Percentiles rank a stretch among this genome's conserved stretches.
Conservation (phyloP, 2,888 invertebrate genomes). For the Autographa pulchrina region DNA sequence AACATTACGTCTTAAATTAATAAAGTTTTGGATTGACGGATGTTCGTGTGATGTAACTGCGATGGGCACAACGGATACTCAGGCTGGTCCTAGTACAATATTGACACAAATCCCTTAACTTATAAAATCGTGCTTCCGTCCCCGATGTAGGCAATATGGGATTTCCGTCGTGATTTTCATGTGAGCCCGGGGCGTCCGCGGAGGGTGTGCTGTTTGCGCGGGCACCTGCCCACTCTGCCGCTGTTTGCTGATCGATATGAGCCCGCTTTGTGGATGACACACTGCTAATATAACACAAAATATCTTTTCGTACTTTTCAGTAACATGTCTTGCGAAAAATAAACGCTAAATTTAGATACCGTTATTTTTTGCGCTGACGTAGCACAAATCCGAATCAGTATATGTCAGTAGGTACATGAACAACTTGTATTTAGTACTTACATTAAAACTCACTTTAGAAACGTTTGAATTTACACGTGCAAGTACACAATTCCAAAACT, state of each 20-base stretch:
- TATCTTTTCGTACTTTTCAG: conserved; percentile 49
- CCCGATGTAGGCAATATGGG: conserved; percentile 87
- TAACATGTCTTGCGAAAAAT: not conserved
- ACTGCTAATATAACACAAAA: conserved; percentile 61
- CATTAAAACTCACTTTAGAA: not conserved
- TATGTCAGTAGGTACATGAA: not conserved
- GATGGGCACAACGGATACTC: conserved; percentile 37
- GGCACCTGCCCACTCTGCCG: conserved; percentile 83
- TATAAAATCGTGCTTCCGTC: conserved; percentile 88
- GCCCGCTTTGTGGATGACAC: conserved; percentile 63
- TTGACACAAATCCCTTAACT: conserved; percentile 90
- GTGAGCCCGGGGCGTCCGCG: conserved; percentile 76
- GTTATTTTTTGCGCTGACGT: too few species aligned
- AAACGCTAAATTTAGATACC: too few species aligned
- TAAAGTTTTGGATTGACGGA: conserved; percentile 74
- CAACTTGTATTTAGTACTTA: not conserved
- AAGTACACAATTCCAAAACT: not conserved
- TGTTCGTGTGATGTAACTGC: conserved; percentile 40
- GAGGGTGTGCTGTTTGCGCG: conserved; percentile 77
- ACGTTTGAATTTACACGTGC: not conserved
- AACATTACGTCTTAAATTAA: conserved; percentile 77
- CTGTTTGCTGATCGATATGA: conserved; percentile 83
- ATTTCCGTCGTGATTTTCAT: conserved; percentile 87
- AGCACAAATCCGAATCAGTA: not conserved
- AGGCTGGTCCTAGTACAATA: conserved; percentile 87